Conservation (phyloP, 2,797 vertebrate genomes). For the Euthynnus affinis region DNA sequence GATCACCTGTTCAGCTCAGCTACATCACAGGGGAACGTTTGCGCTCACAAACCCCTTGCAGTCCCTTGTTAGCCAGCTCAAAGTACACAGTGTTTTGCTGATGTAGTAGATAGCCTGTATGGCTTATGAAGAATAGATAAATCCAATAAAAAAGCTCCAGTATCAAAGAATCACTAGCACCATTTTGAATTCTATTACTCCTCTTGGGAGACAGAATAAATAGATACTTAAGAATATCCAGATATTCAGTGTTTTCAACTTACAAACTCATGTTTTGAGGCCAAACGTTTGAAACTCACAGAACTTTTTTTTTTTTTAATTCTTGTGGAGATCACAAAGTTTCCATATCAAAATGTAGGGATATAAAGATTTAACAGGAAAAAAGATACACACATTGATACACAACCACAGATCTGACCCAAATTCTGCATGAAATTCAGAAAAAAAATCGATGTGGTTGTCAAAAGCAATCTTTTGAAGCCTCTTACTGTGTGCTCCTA, state of each 20-base stretch:
- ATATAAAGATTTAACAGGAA: not conserved
- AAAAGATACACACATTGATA: not conserved
- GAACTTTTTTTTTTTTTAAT: not conserved
- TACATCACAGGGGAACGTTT: slow-evolving; percentile 46
- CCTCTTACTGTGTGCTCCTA: not conserved
- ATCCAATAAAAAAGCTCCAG: slow-evolving; percentile 21
- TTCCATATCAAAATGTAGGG: not conserved
- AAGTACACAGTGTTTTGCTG: slow-evolving; percentile 24
- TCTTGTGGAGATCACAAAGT: slow-evolving; percentile 2
- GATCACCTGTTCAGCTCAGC: slow-evolving; percentile 48
- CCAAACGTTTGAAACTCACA: not conserved
- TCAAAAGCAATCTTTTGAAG: not conserved
- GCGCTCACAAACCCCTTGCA: slow-evolving; percentile 38
- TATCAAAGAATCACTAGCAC: slow-evolving; percentile 4
- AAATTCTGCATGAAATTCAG: not conserved
- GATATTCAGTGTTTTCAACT: slow-evolving; percentile 9
- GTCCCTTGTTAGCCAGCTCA: slow-evolving; percentile 41
- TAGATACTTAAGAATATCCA: slow-evolving; percentile 17
- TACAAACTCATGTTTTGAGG: slow-evolving; percentile 2
- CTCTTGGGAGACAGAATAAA: slow-evolving; percentile 10
- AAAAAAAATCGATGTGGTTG: not conserved
- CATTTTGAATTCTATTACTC: slow-evolving; percentile 1
- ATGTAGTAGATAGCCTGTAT: not conserved
- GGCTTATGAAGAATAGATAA: slow-evolving; percentile 30
- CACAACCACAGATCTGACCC: not conserved